These are phyloP conservation scores for Rachycentron canadum DNA, from an alignment of 2,797 vertebrate species.

Conservation along the genomic window DNA sequence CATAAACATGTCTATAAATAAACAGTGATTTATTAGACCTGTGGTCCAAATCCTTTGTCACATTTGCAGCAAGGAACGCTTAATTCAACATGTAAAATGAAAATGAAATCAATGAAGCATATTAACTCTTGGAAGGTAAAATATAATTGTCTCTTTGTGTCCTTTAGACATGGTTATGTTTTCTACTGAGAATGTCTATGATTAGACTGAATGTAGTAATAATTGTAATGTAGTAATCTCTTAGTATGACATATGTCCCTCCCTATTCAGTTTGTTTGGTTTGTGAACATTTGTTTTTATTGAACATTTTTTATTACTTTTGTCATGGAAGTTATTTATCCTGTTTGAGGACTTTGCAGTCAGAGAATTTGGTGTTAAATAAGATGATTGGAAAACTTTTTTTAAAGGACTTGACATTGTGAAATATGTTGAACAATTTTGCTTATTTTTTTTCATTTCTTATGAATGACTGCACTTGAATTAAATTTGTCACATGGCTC, in stretches of 20 bases:
- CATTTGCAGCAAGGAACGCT: not conserved
- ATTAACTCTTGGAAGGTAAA: not conserved
- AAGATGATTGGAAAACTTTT: not conserved
- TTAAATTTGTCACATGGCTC: not conserved
- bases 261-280: not conserved
- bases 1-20: conserved; percentile 63
- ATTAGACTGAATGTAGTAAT: not conserved
- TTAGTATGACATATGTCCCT: not conserved
- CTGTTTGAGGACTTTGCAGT: not conserved
- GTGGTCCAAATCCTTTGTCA: conserved; percentile 34
- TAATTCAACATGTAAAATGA: not conserved
- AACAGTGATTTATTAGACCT: conserved; percentile 62
- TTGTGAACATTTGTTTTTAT: not conserved
- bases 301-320: not conserved
- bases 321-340: not conserved
- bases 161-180: not conserved
- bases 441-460: not conserved
- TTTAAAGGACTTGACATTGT: not conserved
- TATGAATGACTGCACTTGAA: conserved; percentile 8
- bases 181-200: not conserved
- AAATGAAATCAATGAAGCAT: no score
- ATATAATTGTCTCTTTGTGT: not conserved
- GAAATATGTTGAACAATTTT: not conserved
- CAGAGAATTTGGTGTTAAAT: not conserved
- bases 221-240: not conserved